These are phyloP conservation scores for Kryptopterus vitreolus DNA, from an alignment of 2,797 vertebrate species.

Conservation along the genomic window DNA sequence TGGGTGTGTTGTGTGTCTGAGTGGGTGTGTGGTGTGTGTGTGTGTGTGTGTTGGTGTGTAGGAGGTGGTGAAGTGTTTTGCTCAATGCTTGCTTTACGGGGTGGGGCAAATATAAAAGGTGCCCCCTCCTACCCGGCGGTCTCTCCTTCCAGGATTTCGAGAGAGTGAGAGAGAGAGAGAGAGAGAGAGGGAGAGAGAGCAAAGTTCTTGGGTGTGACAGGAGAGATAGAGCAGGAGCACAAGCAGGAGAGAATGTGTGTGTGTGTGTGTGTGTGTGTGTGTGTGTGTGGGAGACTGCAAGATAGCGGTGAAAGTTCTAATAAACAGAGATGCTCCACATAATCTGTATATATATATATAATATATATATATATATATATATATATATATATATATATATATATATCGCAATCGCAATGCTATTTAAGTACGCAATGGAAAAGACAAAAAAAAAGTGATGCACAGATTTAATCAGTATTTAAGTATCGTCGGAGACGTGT, in stretches of 20 bases:
- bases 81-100: constrained; percentile 62
- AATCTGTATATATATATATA: no score
- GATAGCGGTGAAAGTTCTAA: neutral
- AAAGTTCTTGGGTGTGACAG: constrained; percentile 38
- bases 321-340: neutral
- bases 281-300: neutral
- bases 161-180: no score
- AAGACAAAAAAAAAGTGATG: no score
- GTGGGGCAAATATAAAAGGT: constrained; percentile 66
- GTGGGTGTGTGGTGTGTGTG: no score
- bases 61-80: constrained; percentile 75
- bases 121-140: constrained; percentile 54
- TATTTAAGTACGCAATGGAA: no score
- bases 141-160: constrained; percentile 23
- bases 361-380: no score
- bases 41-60: constrained; percentile 57
- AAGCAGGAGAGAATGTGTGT: neutral
- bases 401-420: no score
- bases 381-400: no score
- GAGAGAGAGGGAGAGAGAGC: no score
- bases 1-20: no score
- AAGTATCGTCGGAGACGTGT: no score
- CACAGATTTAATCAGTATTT: no score
- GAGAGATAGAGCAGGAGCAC: constrained; percentile 22
- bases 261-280: neutral